Percentiles rank a stretch among this genome's conserved stretches.
These are phyloP conservation scores for Stomatorhinus ivindoensis DNA, from an alignment of 2,113 vertebrate species.

Conservation along the genomic window DNA sequence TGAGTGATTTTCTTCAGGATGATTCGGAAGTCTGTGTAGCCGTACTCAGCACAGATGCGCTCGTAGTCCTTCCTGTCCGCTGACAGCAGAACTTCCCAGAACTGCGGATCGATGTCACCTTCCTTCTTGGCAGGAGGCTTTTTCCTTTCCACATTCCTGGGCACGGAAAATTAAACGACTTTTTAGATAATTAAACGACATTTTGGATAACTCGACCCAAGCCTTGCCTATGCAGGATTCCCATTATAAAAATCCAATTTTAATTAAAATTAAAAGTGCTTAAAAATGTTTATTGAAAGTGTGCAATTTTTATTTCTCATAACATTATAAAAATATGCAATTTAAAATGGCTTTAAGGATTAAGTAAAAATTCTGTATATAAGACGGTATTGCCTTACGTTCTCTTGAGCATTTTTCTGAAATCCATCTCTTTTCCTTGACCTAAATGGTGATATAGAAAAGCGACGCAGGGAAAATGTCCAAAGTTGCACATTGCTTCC, in stretches of 20 bases:
- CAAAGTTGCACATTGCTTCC: background rate
- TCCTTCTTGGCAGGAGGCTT: slow-evolving; percentile 41
- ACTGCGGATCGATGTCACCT: slow-evolving; percentile 54
- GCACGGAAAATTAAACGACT: background rate
- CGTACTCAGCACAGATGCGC: slow-evolving; percentile 68
- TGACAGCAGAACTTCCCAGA: slow-evolving; percentile 72
- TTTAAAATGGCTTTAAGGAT: background rate
- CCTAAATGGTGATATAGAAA: background rate
- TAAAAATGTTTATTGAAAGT: background rate
- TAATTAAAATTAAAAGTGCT: background rate
- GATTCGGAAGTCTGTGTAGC: slow-evolving; percentile 73
- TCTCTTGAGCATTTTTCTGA: slow-evolving; percentile 55
- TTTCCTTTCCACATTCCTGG: slow-evolving; percentile 43
- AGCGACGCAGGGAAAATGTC: background rate
- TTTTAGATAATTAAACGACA: background rate
- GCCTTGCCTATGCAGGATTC: background rate
- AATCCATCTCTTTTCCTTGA: slow-evolving; percentile 39
- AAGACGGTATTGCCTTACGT: slow-evolving; percentile 34
- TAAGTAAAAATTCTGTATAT: background rate
- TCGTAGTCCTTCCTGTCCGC: slow-evolving; percentile 78
- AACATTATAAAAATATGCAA: background rate
- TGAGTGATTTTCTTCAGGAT: slow-evolving; percentile 74
- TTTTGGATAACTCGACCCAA: background rate
- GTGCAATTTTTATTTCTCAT: background rate
- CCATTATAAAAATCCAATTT: background rate